A percentile compares a stretch with the other conserved stretches of the same genome.
These are phyloP conservation scores for Anoura caudifer DNA, from an alignment of 2,113 vertebrate species.

Conservation along the genomic window DNA sequence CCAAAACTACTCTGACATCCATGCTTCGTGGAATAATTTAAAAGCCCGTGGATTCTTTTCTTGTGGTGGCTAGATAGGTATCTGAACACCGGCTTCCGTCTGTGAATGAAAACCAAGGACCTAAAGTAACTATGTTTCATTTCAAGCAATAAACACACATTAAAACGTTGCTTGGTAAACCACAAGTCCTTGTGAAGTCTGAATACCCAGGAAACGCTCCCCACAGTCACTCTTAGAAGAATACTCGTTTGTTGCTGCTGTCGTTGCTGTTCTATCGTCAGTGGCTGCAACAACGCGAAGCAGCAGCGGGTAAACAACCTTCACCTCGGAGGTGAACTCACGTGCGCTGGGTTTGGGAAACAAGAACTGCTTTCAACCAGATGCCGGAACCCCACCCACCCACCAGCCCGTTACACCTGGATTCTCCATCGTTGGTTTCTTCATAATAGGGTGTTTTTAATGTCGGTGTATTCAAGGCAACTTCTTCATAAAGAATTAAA, in stretches of 20 bases:
- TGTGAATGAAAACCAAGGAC: neutral
- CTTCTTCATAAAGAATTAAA: neutral
- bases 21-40: neutral
- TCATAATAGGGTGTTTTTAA: neutral
- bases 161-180: slow-evolving; percentile 8
- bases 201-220: neutral
- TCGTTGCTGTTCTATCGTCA: neutral
- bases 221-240: neutral
- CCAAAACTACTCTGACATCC: neutral
- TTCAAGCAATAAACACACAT: neutral
- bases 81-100: neutral
- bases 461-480: neutral
- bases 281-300: neutral
- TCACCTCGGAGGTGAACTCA: neutral
- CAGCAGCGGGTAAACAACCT: neutral
- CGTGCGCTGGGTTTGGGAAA: neutral
- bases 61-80: neutral
- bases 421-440: neutral
- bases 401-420: neutral
- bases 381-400: neutral
- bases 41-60: neutral
- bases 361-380: neutral
- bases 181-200: neutral
- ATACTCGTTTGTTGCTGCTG: neutral
- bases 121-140: neutral